These are phyloP conservation scores for Rhimphoctona megacephalus DNA, from an alignment of 2,888 invertebrate genomes.

Conservation along the genomic window DNA sequence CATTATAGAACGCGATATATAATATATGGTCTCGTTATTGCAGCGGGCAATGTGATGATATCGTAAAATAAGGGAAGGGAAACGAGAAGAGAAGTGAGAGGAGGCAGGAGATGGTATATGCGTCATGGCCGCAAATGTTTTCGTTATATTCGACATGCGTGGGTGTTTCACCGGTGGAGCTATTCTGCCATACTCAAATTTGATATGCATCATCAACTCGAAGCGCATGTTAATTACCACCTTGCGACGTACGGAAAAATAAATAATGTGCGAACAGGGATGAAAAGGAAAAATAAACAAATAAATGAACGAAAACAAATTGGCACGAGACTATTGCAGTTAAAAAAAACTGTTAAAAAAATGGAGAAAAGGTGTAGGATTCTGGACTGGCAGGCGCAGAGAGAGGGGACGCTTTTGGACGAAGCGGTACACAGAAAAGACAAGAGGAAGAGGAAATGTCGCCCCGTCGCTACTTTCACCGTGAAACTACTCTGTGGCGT, in stretches of 20 bases:
- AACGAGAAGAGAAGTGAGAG: neutral
- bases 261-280: conserved; percentile 49
- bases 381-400: neutral
- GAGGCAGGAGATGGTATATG: conserved; percentile 19
- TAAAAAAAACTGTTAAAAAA: neutral
- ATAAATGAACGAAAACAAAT: conserved; percentile 7
- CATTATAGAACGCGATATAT: conserved; percentile 9
- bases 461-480: conserved; percentile 46
- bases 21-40: conserved; percentile 39
- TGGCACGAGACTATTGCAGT: neutral
- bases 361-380: neutral
- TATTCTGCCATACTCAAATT: conserved; percentile 59
- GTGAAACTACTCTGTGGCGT: conserved; percentile 69
- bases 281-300: conserved; percentile 12
- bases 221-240: conserved; percentile 63
- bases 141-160: conserved; percentile 42
- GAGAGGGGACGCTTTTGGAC: neutral
- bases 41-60: conserved; percentile 20
- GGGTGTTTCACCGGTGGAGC: conserved; percentile 3
- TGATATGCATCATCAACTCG: conserved; percentile 64
- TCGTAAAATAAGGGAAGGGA: neutral
- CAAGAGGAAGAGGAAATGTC: conserved; percentile 52
- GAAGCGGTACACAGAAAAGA: conserved; percentile 24
- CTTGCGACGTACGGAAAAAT: conserved; percentile 24
- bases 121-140: conserved; percentile 52